Conservation (phyloP, 2,888 invertebrate genomes). For the Unio pictorum region DNA sequence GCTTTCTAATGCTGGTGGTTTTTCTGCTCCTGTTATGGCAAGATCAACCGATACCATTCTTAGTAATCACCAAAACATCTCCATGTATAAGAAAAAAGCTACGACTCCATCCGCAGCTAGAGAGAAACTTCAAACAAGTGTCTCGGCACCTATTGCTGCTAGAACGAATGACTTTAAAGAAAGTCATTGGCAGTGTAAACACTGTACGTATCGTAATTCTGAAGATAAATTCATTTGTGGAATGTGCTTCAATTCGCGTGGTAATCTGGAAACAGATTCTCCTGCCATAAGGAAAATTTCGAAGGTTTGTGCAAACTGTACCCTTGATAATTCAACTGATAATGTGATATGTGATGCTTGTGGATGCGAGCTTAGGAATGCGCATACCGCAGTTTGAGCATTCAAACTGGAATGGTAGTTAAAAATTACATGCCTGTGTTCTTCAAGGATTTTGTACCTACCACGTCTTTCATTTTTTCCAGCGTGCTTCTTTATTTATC, state of each 20-base stretch:
- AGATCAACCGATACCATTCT: too few relatives aligned
- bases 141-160: too few relatives aligned
- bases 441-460: too few relatives aligned
- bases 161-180: background rate
- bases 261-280: slow-evolving; percentile 21
- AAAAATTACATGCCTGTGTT: background rate
- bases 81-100: too few relatives aligned
- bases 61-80: too few relatives aligned
- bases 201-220: slow-evolving; percentile 35
- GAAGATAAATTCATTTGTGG: slow-evolving; percentile 19
- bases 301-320: slow-evolving; percentile 34
- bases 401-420: background rate
- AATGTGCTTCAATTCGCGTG: slow-evolving; percentile 36
- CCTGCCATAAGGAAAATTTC: slow-evolving; percentile 18
- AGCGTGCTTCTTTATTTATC: too few relatives aligned
- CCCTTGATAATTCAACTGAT: slow-evolving; percentile 29
- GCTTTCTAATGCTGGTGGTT: too few relatives aligned
- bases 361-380: slow-evolving; percentile 17
- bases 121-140: too few relatives aligned
- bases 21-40: too few relatives aligned
- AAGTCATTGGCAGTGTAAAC: slow-evolving; percentile 21
- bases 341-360: slow-evolving; percentile 24
- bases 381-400: slow-evolving; percentile 26
- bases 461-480: too few relatives aligned
- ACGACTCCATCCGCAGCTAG: too few relatives aligned